A percentile compares a stretch with the other conserved stretches of the same genome.
These are phyloP conservation scores for Galaxias olidus DNA, from an alignment of 2,797 vertebrate species.

Conservation along the genomic window DNA sequence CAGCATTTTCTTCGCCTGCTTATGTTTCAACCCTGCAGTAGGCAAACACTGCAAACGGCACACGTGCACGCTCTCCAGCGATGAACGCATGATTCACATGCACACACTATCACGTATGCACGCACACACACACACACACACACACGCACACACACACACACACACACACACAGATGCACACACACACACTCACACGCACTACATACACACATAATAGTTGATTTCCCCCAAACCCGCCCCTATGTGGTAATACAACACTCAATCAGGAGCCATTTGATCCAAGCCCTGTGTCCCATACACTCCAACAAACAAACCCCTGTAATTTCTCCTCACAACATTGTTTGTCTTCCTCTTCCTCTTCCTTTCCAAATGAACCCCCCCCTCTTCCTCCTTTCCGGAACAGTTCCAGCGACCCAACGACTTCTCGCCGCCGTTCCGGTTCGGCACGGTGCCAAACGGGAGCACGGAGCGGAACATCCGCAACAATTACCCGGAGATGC, in stretches of 20 bases:
- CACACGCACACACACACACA: no score
- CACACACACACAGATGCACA: no score
- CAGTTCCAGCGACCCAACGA: slow-evolving; percentile 99
- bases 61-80: no score
- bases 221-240: slow-evolving; percentile 38
- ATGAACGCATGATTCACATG: no score
- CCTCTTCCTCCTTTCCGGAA: not conserved
- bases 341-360: slow-evolving; percentile 46
- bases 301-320: slow-evolving; percentile 53
- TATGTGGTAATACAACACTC: slow-evolving; percentile 41
- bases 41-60: no score
- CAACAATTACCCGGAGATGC: slow-evolving; percentile 99
- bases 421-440: slow-evolving; percentile 97
- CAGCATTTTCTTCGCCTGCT: no score
- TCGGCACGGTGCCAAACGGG: slow-evolving; percentile 97
- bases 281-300: slow-evolving; percentile 46
- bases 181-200: not conserved
- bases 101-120: no score
- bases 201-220: slow-evolving; percentile 20
- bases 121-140: no score
- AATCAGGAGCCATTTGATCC: slow-evolving; percentile 54
- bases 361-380: slow-evolving; percentile 19
- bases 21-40: no score
- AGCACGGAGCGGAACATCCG: slow-evolving; percentile 99
- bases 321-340: slow-evolving; percentile 38